Evolutionary conservation across 2,113 vertebrate genomes (phyloP), one percentile per base, ranked within the genome.

Genomic region (Melanocharis versteri): DNA sequence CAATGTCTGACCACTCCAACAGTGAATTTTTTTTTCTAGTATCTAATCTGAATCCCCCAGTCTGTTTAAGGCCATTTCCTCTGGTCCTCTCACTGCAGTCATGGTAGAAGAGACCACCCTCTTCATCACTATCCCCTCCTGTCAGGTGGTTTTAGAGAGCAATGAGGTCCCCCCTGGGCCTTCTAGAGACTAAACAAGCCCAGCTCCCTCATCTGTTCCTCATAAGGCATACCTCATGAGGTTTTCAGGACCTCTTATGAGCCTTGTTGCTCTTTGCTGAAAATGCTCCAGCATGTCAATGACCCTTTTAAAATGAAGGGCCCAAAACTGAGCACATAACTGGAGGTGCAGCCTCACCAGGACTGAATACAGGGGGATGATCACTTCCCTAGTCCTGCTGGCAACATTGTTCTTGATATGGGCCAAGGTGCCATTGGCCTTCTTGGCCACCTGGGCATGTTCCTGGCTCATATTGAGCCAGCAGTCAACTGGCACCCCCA

Each of bases 241-340:
- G 26, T 53, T 83, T 68, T 54, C 20, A 6, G 10, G 13, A 35
- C 11, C 16, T 47, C 47, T 22, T 30, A 8, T 1, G 3, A 68
- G 14, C 26, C 47, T 15, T 19, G n/a, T 40, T 82, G 24, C 28
- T 28, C 19, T 54, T 76, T 0, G 0, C n/a, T 76, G 54, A 21
- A 61, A 24, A 54, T 0, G 0, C 39, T 53, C 8, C 28, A 37
- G 33, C 6, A 44, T 1, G 1, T 33, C 62, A 60, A 11, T 60
- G 23, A 33, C 10, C 15, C 45, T 53, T 69, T 22, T 24, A 39
- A 61, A 87, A 39, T 24, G 28, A 60, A 12, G 54, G 15, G 12
- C 23, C 6, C 39, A 60, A 68, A 69, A 44, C 22, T 28, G 27
- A 60, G 10, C 28, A 13, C 10, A 5, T 4, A 28, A 2, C 18